Evolutionary conservation across 2,888 invertebrate species (phyloP), one percentile per base, ranked within the genome.

Genomic region (Lymantria monacha): DNA sequence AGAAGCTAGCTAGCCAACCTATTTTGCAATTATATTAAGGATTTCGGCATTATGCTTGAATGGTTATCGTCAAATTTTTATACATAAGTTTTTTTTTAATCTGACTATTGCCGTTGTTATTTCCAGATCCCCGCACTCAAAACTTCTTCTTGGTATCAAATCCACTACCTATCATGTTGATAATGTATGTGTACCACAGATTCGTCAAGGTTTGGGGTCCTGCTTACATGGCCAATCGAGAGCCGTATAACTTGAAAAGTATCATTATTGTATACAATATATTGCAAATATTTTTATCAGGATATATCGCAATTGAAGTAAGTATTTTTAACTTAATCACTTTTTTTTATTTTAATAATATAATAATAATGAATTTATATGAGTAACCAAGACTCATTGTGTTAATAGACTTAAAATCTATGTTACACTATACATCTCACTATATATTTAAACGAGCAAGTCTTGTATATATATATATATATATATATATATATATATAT

Each of bases 201-300:
- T 92, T 93, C 60, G 91, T 93, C 11, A 87, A 87, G 9, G 80
- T 90, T 42, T 87, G 93, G 79, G 95, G 95, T 0, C 95, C 95
- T 0, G 85, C 88, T 30, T 82, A 93, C 46, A 95, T 95, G 95
- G 91, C 91, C 54, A 88, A 94, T 62, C 83, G 94, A 7, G 86
- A 91, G 44, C 93, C 95, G 0, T 93, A 92, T 69, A 87, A 94
- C 14, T 74, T 95, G 22, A 92, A 94, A 64, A 90, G 81, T 43
- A 52, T 93, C 8, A 88, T 95, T 59, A 87, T 95, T 46, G 52
- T 92, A 0, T 95, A 95, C 74, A 95, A 95, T 72, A 74, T 94
- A 7, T 69, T 93, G 41, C 95, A 95, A 90, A 94, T 95, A 30
- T 66, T 61, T 38, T 63, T 89, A 10, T 90, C 85, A 0, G 69